Evolutionary conservation across 2,797 vertebrate species (phyloP).

Genomic region (Manis javanica): DNA sequence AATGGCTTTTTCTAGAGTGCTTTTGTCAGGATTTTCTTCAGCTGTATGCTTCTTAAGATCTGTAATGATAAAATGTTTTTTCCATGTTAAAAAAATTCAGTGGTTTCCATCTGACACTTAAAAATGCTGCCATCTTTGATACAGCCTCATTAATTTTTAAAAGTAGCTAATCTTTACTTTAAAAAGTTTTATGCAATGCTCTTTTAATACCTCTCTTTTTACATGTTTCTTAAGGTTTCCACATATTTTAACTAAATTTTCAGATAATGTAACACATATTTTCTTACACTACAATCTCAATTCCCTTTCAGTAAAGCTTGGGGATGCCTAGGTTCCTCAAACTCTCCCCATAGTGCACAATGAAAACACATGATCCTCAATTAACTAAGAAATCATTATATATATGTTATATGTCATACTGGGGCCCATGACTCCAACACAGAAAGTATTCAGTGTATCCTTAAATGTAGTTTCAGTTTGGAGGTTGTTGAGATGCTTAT

Average conservation of each 20-base stretch:
- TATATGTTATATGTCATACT: background rate
- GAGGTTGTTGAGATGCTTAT: background rate
- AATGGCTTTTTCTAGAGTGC: conserved; percentile 95
- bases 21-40: conserved; percentile 97
- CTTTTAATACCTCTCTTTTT: background rate
- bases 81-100: background rate
- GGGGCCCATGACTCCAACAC: background rate
- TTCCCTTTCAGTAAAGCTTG: background rate
- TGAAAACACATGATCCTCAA: background rate
- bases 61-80: conserved; percentile 78
- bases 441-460: background rate
- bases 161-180: conserved; percentile 11
- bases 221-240: background rate
- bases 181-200: background rate
- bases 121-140: background rate
- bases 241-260: conserved; percentile 35
- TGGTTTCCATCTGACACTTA: conserved; percentile 24
- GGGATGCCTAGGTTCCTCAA: background rate
- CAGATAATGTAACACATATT: background rate
- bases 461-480: background rate
- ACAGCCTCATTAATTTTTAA: background rate
- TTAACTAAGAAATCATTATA: background rate
- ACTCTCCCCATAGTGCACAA: background rate
- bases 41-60: conserved; percentile 98
- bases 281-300: background rate